Percentiles rank a stretch among this genome's conserved stretches.
These are phyloP conservation scores for Eupsilia transversa DNA, from an alignment of 2,888 invertebrate species.

Conservation along the genomic window DNA sequence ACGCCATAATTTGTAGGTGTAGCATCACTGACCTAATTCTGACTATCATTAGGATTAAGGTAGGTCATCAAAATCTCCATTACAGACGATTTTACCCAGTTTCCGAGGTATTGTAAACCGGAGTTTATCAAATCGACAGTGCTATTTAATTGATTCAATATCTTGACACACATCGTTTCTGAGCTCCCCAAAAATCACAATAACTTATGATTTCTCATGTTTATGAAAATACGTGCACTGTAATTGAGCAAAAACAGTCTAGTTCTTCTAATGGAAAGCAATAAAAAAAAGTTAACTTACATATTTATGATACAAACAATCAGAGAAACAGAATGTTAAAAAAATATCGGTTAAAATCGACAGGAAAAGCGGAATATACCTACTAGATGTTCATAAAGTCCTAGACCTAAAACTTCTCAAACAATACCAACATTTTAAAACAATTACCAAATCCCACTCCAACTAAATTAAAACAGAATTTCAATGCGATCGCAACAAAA, in stretches of 20 bases:
- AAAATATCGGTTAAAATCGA: neutral
- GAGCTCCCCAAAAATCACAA: neutral
- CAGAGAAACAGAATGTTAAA: neutral
- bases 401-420: constrained; percentile 10
- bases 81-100: neutral
- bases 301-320: neutral
- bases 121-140: neutral
- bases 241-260: neutral
- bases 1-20: neutral
- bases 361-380: neutral
- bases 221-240: neutral
- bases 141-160: neutral
- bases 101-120: neutral
- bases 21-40: neutral
- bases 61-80: neutral
- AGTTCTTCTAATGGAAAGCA: neutral
- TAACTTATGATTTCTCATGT: neutral
- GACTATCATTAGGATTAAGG: neutral
- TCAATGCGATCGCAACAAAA: constrained; percentile 79
- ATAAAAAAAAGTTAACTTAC: neutral
- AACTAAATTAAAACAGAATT: constrained; percentile 60
- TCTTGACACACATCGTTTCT: neutral
- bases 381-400: constrained; percentile 9
- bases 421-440: constrained; percentile 47
- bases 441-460: constrained; percentile 35